Percentiles rank a stretch among this genome's conserved stretches.
These are phyloP conservation scores for Albula goreensis DNA, from an alignment of 2,113 vertebrate species.

Conservation along the genomic window DNA sequence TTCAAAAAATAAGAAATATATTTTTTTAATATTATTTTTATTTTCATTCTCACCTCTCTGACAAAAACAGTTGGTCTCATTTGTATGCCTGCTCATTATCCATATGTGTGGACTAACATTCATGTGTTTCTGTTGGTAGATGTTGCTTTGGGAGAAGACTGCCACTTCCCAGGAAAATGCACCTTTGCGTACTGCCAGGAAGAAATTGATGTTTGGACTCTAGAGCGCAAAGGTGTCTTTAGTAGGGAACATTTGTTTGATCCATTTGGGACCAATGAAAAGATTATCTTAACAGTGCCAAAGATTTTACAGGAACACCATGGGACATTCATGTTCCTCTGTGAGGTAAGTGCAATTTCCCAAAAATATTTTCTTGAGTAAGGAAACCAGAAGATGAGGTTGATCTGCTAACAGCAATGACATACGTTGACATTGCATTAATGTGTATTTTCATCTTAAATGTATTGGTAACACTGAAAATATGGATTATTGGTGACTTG, in stretches of 20 bases:
- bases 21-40: too few relatives aligned
- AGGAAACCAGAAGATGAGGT: not conserved
- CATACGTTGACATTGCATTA: not conserved
- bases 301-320: constrained; percentile 90
- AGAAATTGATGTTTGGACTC: constrained; percentile 94
- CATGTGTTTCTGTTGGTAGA: constrained; percentile 59
- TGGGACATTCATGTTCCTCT: constrained; percentile 96
- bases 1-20: too few relatives aligned
- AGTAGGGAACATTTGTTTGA: constrained; percentile 87
- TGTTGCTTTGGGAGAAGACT: constrained; percentile 88
- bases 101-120: too few relatives aligned
- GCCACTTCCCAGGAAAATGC: constrained; percentile 91
- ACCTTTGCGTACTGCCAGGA: constrained; percentile 97
- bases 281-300: constrained; percentile 79
- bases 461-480: not conserved
- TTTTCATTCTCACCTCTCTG: not conserved
- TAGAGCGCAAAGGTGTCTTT: constrained; percentile 93
- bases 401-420: too few relatives aligned
- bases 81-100: constrained; percentile 10
- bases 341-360: constrained; percentile 75
- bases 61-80: not conserved
- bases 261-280: constrained; percentile 75
- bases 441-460: too few relatives aligned
- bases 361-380: too few relatives aligned
- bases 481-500: not conserved